Conservation (phyloP, 2,888 invertebrate genomes). For the Microchrysa polita region DNA sequence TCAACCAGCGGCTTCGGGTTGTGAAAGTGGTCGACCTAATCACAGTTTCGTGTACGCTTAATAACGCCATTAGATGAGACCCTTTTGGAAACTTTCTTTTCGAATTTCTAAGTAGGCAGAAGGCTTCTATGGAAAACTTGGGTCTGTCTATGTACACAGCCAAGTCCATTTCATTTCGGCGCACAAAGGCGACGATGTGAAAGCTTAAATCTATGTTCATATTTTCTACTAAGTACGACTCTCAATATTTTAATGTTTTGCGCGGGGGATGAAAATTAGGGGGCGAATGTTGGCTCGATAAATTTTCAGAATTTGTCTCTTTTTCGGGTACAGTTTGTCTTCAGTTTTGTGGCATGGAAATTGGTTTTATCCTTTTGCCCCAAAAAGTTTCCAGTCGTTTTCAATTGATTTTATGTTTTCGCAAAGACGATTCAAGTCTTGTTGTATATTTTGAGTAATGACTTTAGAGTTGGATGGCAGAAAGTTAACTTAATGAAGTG, state of each 20-base stretch:
- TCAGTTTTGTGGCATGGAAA: too few species aligned
- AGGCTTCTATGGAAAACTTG: too few species aligned
- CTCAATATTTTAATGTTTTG: too few species aligned
- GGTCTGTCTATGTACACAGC: too few species aligned
- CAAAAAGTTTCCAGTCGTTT: not conserved
- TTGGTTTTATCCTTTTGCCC: not conserved
- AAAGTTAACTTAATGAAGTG: too few species aligned
- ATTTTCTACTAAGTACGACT: too few species aligned
- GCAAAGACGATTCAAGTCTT: not conserved
- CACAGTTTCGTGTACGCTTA: constrained; percentile 37
- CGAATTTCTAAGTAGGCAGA: not conserved
- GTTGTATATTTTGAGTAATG: not conserved
- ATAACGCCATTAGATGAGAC: constrained; percentile 28
- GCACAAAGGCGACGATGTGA: too few species aligned
- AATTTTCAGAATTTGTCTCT: too few species aligned
- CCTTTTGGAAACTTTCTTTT: constrained; percentile 7
- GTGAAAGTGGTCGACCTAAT: constrained; percentile 40
- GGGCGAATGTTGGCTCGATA: too few species aligned
- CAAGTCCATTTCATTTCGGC: not conserved
- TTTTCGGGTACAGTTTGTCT: too few species aligned
- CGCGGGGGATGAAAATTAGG: too few species aligned
- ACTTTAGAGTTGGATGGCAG: not conserved
- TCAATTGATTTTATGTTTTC: not conserved
- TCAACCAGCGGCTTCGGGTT: not conserved
- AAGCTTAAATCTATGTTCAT: too few species aligned